These are phyloP conservation scores for Benitochromis conjunctus DNA, from an alignment of 2,113 vertebrate species.

Conservation along the genomic window DNA sequence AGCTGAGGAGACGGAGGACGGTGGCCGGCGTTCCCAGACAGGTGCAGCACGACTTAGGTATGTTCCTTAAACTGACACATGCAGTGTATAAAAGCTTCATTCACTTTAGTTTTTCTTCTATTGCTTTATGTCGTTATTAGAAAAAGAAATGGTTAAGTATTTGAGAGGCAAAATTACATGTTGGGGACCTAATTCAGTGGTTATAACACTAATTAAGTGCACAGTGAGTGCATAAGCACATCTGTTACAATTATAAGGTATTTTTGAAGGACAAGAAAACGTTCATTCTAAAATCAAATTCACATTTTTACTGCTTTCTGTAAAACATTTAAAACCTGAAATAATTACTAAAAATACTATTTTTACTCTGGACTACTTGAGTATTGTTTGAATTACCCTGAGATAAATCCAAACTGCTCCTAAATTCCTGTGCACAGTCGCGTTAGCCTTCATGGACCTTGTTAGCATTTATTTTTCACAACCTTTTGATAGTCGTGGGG, in stretches of 20 bases:
- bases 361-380: background rate
- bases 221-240: background rate
- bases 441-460: background rate
- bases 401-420: background rate
- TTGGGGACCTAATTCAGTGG: background rate
- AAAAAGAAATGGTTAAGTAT: background rate
- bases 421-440: background rate
- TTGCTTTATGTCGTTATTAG: background rate
- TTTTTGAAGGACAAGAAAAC: background rate
- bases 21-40: constrained; percentile 92
- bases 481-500: background rate
- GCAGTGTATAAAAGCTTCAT: background rate
- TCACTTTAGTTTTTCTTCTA: background rate
- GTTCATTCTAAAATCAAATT: background rate
- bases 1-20: constrained; percentile 93
- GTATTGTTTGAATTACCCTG: background rate
- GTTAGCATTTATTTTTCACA: background rate
- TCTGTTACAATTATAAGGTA: background rate
- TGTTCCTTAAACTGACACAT: background rate
- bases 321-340: background rate
- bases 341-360: background rate
- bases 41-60: constrained; percentile 92
- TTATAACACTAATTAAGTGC: background rate
- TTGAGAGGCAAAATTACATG: background rate
- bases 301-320: background rate